Conservation (phyloP, 1,140 invertebrate species). For the Elymnias hypermnestra region DNA sequence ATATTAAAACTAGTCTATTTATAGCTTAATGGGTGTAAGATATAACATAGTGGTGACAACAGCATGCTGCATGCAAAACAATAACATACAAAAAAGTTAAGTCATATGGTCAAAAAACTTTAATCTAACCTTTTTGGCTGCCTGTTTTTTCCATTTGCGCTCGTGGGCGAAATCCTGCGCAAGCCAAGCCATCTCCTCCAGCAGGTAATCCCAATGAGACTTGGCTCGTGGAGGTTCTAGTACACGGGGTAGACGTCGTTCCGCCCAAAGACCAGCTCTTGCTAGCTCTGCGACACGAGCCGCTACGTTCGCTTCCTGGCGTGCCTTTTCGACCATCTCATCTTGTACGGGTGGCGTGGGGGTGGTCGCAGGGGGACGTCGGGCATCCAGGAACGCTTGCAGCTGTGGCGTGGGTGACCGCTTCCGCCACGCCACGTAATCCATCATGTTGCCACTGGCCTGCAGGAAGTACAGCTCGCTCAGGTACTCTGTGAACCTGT, state of each 20-base stretch:
- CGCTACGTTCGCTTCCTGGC: constrained; percentile 96
- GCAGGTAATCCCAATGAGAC: constrained; percentile 98
- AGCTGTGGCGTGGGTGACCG: constrained; percentile 84
- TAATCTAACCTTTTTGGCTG: constrained; percentile 96
- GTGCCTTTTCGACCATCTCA: constrained; percentile 72
- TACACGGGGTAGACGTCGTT: constrained; percentile 93
- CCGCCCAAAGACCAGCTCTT: constrained; percentile 94
- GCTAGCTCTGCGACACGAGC: constrained; percentile 92
- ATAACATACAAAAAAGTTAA: no score
- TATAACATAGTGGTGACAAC: no score
- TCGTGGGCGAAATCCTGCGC: constrained; percentile 98
- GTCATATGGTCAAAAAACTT: no score
- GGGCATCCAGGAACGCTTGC: constrained; percentile 83
- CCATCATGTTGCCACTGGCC: constrained; percentile 90
- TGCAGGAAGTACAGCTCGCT: constrained; percentile 91
- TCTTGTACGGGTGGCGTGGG: constrained; percentile 77
- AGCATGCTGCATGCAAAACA: no score
- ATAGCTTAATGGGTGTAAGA: no score
- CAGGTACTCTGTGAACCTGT: constrained; percentile 85
- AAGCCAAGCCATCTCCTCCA: constrained; percentile 99
- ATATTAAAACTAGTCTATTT: no score
- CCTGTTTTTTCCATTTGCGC: constrained; percentile 97
- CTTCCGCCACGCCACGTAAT: constrained; percentile 89
- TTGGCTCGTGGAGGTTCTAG: constrained; percentile 93
- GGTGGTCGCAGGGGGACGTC: constrained; percentile 81